Evolutionary conservation across 2,888 invertebrate species (phyloP), one percentile per base, ranked within the genome.

Genomic region (Fragum fragum): DNA sequence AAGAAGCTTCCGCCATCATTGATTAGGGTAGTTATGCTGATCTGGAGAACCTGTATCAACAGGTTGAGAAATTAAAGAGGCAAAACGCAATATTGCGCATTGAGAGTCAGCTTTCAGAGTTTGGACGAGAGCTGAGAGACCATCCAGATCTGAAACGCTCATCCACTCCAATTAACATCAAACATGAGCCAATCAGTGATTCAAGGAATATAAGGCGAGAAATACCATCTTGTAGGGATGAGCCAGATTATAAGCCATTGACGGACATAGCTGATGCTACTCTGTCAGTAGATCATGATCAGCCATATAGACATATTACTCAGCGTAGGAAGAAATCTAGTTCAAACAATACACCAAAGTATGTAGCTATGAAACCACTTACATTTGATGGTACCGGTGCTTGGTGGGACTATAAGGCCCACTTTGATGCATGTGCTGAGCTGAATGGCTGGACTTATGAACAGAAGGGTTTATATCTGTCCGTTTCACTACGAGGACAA

Each of bases 391-490:
- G 72, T 3, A 72, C 57, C 5, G 72, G 72, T 11, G 6, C 57
- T 16, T 72, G 72, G 72, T 23, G 36, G 18, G 72, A 72, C 29
- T 72, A 72, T 28, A 55, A 32, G 26, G 72, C 72, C 32, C 72
- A 72, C n/a, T 72, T 72, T 55, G 72, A 72, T 29, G 72, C 72
- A 11, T 72, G 57, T 55, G 57, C 72, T 32, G 53, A 53, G n/a
- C 14, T 72, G n/a, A 72, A 72, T 21, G 36, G n/a, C 2, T 72
- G 72, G 72, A 23, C 1, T 9, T 32, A 72, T 29, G 32, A 55
- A 11, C 18, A 72, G 9, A 72, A 72, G 28, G 72, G 72, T 6
- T 29, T 72, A 32, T 57, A 72, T 53, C 21, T 72, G 16, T 39
- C 69, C 21, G 69, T 69, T 42, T 69, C 70, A 1, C 23, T 72